phyloP scores from a whole-genome alignment of 2,888 invertebrate genomes.

The Drosophila affinis region DNA sequence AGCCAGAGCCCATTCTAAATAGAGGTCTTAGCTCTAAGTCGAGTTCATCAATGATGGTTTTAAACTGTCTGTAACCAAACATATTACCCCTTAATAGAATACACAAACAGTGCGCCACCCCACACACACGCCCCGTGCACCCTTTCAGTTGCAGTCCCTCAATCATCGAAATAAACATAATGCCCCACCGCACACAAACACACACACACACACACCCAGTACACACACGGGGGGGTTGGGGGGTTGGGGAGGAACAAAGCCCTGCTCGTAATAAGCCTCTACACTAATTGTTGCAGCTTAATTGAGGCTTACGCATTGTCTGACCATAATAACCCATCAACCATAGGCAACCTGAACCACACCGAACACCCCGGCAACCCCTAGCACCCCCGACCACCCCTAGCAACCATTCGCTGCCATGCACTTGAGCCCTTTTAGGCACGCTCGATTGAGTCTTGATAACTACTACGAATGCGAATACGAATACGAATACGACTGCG shows the following conservation, averaged over 20 bases:
- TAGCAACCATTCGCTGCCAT: background rate
- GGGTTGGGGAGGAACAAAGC: background rate
- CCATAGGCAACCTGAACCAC: constrained; percentile 8
- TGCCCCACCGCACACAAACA: constrained; percentile 18
- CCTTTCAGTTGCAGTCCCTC: constrained; percentile 2
- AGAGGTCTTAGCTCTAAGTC: background rate
- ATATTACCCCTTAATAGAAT: constrained; percentile 13
- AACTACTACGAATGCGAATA: background rate
- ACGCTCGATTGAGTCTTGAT: background rate
- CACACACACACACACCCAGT: too few species aligned
- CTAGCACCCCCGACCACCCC: background rate
- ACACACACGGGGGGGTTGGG: too few species aligned
- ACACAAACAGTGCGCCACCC: constrained; percentile 1
- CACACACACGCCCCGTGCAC: background rate
- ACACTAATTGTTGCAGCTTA: constrained; percentile 61
- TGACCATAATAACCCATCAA: constrained; percentile 20
- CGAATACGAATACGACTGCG: background rate
- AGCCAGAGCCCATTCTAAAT: background rate
- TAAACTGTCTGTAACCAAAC: constrained; percentile 11
- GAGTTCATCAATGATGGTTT: background rate
- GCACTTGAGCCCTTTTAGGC: background rate
- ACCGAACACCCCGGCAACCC: background rate
- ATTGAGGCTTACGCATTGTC: constrained; percentile 57
- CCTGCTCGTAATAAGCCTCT: constrained; percentile 46
- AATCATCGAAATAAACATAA: constrained; percentile 25